Evolutionary conservation across 2,113 vertebrate species (phyloP), one percentile per base, ranked within the genome.

Genomic region (Phaethornis superciliosus): DNA sequence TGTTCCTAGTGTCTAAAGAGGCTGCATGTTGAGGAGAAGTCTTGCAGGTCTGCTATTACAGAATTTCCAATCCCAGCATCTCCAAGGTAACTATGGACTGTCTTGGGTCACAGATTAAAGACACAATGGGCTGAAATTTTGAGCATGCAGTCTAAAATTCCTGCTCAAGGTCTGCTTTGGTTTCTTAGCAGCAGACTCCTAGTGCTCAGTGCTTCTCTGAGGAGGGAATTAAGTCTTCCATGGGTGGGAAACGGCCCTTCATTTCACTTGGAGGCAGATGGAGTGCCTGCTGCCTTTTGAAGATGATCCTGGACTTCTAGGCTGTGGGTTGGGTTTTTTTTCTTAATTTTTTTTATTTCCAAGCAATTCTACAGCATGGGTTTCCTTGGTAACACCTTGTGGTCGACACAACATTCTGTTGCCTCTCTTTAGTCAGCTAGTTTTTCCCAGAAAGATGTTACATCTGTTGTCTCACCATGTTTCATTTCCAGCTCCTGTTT

Each of bases 1-100:
- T 87, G 8, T 77, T 95, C 68, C 17, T 64, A 97, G 96, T 72
- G 92, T 80, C 28, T 95, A 81, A 97, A 96, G 90, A 94, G 90
- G 75, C 86, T 90, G 13, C 95, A 93, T 49, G 68, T 94, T 56
- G 95, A 97, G 16, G 96, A 92, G 47, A 91, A 79, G 49, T 46
- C 87, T 81, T 62, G 62, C 49, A 59, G 79, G 30, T 63, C 92
- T 47, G 22, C 24, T 40, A 4, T 47, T 60, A 63, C 14, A 77
- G 76, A 81, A 92, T 51, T 79, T 59, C 35, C 65, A 55, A 2
- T 46, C 32, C 69, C 20, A 17, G 37, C 44, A 4, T 85, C 93
- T 70, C 80, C 71, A 80, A 96, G 97, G 97, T 96, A 96, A 86
- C 65, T 58, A 40, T 15, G 37, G 55, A 7, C 37, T 84, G 28